These are phyloP conservation scores for Menura novaehollandiae DNA, from an alignment of 2,113 vertebrate genomes.

Conservation along the genomic window DNA sequence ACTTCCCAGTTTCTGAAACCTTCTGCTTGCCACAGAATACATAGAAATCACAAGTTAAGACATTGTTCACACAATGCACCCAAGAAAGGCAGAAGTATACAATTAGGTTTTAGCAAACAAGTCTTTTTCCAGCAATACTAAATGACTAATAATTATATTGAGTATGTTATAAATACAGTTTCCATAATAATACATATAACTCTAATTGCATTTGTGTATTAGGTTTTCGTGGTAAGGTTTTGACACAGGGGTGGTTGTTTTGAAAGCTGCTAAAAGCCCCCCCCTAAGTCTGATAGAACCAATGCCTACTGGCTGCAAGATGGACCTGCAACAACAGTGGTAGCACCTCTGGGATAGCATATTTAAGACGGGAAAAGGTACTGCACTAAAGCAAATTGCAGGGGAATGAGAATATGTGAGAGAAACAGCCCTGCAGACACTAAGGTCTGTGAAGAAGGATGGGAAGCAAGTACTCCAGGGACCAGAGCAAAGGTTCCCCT, in stretches of 20 bases:
- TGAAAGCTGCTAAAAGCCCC: background rate
- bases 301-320: background rate
- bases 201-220: background rate
- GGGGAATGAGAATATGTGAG: background rate
- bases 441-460: background rate
- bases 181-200: background rate
- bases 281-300: background rate
- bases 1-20: background rate
- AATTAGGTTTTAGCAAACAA: background rate
- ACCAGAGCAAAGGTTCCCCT: background rate
- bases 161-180: background rate
- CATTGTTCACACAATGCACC: background rate
- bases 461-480: background rate
- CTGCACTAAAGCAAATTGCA: background rate
- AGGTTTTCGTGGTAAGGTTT: background rate
- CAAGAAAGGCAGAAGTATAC: background rate
- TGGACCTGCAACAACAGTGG: accelerated
- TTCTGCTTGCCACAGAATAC: background rate
- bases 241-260: background rate
- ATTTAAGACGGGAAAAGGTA: background rate
- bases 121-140: background rate
- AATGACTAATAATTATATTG: background rate
- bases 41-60: background rate
- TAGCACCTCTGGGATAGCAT: background rate
- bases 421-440: background rate